Percentiles rank a stretch among this genome's conserved stretches.
Conservation (phyloP, 2,113 vertebrate species). For the Tragelaphus imberbis region DNA sequence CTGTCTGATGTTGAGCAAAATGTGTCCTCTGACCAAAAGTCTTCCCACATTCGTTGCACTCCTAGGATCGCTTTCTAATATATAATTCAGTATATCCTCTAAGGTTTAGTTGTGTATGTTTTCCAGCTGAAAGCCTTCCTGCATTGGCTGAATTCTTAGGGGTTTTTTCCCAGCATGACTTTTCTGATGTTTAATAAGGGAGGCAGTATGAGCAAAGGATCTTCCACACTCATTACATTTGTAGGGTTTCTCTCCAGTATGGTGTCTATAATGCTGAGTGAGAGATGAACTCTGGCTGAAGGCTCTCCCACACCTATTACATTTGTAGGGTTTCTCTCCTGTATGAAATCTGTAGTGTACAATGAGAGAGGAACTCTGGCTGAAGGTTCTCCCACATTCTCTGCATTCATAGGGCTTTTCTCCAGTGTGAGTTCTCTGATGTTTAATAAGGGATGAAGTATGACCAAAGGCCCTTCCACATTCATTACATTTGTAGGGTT, state of each 20-base stretch:
- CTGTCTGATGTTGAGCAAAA: neutral
- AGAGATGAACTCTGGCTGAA: conserved; percentile 50
- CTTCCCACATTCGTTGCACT: neutral
- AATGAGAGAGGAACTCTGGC: conserved; percentile 54
- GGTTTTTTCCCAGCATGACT: neutral
- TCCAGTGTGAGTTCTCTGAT: conserved; percentile 50
- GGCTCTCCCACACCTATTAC: conserved; percentile 20
- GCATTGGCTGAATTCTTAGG: neutral
- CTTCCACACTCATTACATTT: conserved; percentile 32
- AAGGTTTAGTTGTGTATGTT: neutral
- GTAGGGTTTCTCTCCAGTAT: conserved; percentile 47
- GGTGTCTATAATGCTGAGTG: conserved; percentile 32
- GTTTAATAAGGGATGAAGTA: conserved; percentile 21
- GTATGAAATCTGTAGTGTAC: conserved; percentile 36
- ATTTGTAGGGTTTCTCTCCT: conserved; percentile 38
- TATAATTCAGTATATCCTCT: neutral
- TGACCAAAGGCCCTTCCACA: conserved; percentile 40
- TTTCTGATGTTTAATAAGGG: conserved; percentile 41
- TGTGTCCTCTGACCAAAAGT: neutral
- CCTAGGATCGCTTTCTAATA: neutral
- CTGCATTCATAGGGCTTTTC: conserved; percentile 51
- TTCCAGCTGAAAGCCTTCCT: neutral
- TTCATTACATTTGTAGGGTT: conserved; percentile 30
- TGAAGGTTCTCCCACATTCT: conserved; percentile 50
- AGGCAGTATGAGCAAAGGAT: conserved; percentile 38